A percentile compares a stretch with the other conserved stretches of the same genome.
phyloP scores from a whole-genome alignment of 2,113 vertebrate species.

The Cercopithecus mona region DNA sequence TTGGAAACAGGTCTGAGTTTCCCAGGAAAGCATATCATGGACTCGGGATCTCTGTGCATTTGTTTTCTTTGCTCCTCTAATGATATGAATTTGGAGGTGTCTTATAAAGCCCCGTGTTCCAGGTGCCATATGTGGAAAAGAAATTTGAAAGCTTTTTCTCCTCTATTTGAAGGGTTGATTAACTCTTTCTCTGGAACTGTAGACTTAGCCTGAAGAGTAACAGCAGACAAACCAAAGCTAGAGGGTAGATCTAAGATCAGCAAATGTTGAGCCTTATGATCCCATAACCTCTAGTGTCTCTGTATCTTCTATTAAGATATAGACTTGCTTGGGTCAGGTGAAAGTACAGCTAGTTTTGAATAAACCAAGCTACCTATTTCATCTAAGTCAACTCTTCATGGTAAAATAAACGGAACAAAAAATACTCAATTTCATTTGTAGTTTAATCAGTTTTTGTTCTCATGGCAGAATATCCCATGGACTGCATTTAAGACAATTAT shows the following conservation, averaged over 20 bases:
- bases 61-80: not conserved
- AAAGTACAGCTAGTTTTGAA: conserved; percentile 46
- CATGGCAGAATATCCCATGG: not conserved
- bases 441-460: not conserved
- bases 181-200: conserved; percentile 41
- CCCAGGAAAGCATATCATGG: not conserved
- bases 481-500: not conserved
- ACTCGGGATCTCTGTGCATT: not conserved
- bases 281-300: conserved; percentile 68
- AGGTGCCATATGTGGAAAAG: not conserved
- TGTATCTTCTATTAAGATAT: conserved; percentile 59
- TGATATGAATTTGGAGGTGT: not conserved
- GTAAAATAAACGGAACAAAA: conserved; percentile 34
- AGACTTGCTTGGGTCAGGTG: conserved; percentile 43
- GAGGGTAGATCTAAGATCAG: conserved; percentile 75
- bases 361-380: conserved; percentile 47
- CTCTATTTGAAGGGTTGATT: conserved; percentile 58
- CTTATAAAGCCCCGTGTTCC: not conserved
- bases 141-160: not conserved
- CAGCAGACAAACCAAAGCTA: conserved; percentile 68
- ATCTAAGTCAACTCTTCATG: conserved; percentile 52
- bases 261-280: conserved; percentile 74
- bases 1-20: not conserved
- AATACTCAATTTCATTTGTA: not conserved
- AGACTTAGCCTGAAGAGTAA: conserved; percentile 45